These are phyloP conservation scores for Pseudochirops cupreus DNA, from an alignment of 2,797 vertebrate genomes.

Conservation along the genomic window DNA sequence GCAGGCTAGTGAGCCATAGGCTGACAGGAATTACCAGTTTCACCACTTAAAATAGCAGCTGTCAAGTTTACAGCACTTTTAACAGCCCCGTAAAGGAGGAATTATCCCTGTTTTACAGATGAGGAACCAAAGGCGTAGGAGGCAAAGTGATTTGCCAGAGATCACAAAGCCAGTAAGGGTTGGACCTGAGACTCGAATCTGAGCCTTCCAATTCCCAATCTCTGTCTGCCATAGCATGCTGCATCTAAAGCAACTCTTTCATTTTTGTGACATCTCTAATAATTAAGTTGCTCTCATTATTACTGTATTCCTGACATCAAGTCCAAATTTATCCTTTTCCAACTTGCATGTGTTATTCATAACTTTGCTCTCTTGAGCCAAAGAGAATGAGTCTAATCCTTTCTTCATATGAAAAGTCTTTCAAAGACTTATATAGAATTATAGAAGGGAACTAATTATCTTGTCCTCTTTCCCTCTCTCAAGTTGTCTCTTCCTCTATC, in stretches of 20 bases:
- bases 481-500: not conserved
- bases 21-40: slow-evolving; percentile 45
- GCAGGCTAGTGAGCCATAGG: not conserved
- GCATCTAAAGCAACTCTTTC: not conserved
- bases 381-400: not conserved
- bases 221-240: not conserved
- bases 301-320: not conserved
- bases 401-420: not conserved
- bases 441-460: not conserved
- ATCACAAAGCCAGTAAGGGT: not conserved
- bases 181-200: not conserved
- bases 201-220: not conserved
- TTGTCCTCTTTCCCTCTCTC: not conserved
- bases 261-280: not conserved
- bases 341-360: not conserved
- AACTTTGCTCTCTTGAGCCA: not conserved
- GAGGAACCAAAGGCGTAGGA: not conserved
- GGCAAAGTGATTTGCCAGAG: not conserved
- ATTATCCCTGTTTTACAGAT: not conserved
- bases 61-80: not conserved
- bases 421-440: not conserved
- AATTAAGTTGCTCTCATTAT: not conserved
- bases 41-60: not conserved
- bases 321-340: not conserved
- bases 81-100: slow-evolving; percentile 1